These are phyloP conservation scores for Thera britannica DNA, from an alignment of 2,888 invertebrate species.

Conservation along the genomic window DNA sequence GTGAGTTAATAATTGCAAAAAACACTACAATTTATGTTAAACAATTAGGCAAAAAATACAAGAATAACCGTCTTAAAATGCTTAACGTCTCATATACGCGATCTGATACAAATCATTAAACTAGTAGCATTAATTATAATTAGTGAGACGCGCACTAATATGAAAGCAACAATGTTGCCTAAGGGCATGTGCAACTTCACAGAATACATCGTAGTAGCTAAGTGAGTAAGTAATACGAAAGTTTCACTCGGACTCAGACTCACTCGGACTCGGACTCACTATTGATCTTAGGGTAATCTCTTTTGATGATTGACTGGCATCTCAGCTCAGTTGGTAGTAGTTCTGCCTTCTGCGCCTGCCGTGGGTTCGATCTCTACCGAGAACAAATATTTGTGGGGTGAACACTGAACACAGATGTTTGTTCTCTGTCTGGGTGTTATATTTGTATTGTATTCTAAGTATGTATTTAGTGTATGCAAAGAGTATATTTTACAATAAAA, in stretches of 20 bases:
- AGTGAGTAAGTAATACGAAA: background rate
- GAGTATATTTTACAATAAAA: too few species aligned
- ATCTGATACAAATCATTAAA: slow-evolving; percentile 26
- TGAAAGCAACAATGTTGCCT: slow-evolving; percentile 34
- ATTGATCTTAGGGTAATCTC: too few species aligned
- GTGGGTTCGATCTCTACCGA: too few species aligned
- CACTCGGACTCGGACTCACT: too few species aligned
- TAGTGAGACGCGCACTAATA: slow-evolving; percentile 29
- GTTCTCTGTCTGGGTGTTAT: too few species aligned
- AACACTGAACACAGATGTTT: too few species aligned
- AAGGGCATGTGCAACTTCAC: slow-evolving; percentile 42
- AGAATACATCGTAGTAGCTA: slow-evolving; percentile 5
- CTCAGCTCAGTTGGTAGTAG: too few species aligned
- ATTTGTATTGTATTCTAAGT: too few species aligned
- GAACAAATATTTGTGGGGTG: too few species aligned
- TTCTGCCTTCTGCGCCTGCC: too few species aligned
- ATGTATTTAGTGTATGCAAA: too few species aligned
- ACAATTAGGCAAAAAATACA: slow-evolving; percentile 25
- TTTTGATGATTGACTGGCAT: too few species aligned
- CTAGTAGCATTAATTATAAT: slow-evolving; percentile 34
- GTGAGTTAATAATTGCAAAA: background rate
- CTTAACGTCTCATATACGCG: slow-evolving; percentile 9
- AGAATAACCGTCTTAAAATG: slow-evolving; percentile 16
- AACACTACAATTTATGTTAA: slow-evolving; percentile 6
- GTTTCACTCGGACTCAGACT: background rate